Evolutionary conservation across 2,113 vertebrate genomes (phyloP).

Genomic region (Redunca redunca): DNA sequence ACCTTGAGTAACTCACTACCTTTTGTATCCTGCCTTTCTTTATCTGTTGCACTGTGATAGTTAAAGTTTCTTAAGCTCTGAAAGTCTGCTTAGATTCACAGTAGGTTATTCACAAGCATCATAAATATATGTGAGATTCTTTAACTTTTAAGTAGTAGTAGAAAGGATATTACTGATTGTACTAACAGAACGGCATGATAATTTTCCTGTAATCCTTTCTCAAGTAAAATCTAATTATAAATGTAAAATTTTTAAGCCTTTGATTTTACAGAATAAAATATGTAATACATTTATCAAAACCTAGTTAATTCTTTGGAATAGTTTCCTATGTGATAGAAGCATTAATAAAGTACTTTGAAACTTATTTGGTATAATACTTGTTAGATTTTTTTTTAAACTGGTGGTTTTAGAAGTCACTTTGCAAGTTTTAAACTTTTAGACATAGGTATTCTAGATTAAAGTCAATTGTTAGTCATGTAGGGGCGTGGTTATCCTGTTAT

Average conservation of each 20-base stretch:
- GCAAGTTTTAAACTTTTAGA: neutral
- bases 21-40: neutral
- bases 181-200: neutral
- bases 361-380: neutral
- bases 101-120: neutral
- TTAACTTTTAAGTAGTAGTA: neutral
- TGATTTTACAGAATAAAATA: neutral
- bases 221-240: slow-evolving; percentile 21
- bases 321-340: neutral
- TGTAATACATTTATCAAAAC: neutral
- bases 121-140: neutral
- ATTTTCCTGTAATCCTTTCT: neutral
- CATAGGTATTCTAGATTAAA: neutral
- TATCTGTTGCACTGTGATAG: neutral
- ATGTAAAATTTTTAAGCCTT: neutral
- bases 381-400: neutral
- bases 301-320: neutral
- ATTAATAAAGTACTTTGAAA: slow-evolving; percentile 7
- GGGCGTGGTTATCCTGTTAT: neutral
- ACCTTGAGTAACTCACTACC: neutral
- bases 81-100: neutral
- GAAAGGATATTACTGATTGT: neutral
- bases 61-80: neutral
- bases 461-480: neutral
- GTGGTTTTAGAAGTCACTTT: neutral